Percentiles rank a stretch among this genome's conserved stretches.
Conservation (phyloP, 2,797 vertebrate genomes). For the Halcyon leucocephala region DNA sequence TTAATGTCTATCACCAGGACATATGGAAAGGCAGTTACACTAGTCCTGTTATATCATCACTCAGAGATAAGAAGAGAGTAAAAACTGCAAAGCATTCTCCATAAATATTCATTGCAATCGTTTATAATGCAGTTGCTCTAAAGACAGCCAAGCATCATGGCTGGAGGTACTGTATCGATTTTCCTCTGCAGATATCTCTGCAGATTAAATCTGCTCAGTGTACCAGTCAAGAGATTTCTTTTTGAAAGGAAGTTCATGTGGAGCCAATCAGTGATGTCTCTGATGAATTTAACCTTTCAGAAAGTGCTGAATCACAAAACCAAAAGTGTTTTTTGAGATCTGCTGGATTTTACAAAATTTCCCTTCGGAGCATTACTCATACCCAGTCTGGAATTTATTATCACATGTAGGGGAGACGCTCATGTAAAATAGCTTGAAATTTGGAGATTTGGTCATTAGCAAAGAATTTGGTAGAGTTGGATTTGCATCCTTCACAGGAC, state of each 20-base stretch:
- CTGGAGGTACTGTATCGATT: conserved; percentile 47
- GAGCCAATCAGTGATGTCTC: conserved; percentile 2
- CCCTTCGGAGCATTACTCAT: not conserved
- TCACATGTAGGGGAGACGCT: not conserved
- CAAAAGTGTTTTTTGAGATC: not conserved
- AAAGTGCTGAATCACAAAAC: conserved; percentile 23
- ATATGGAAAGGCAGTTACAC: conserved; percentile 32
- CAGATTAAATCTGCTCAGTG: conserved; percentile 35
- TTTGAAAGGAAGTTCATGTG: conserved; percentile 13
- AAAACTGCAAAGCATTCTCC: conserved; percentile 44
- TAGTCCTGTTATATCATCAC: conserved; percentile 28
- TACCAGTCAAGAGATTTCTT: conserved; percentile 14
- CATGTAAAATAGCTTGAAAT: not conserved
- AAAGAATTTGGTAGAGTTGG: not conserved
- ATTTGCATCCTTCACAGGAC: not conserved
- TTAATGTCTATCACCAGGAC: conserved; percentile 48
- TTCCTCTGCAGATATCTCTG: conserved; percentile 2
- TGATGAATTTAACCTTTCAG: conserved; percentile 2
- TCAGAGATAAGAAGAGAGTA: conserved; percentile 33
- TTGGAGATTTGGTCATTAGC: not conserved
- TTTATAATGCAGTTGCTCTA: conserved; percentile 15
- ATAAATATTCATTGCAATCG: conserved; percentile 44
- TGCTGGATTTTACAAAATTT: not conserved
- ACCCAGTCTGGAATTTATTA: not conserved
- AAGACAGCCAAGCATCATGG: conserved; percentile 18